These are phyloP conservation scores for Muscidifurax raptorellus DNA, from an alignment of 1,140 invertebrate genomes.

Conservation along the genomic window DNA sequence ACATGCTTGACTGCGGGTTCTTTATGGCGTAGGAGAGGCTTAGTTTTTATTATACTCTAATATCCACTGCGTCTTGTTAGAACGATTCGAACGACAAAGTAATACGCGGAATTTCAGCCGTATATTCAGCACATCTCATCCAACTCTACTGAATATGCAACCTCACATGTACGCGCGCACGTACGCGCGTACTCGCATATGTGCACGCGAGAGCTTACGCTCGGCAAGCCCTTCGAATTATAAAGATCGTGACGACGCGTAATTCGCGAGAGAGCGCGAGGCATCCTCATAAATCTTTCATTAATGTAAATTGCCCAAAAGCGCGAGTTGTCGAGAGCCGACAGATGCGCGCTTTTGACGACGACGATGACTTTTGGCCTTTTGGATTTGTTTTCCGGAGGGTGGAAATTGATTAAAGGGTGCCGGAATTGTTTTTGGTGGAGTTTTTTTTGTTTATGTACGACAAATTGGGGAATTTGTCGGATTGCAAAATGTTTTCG, in stretches of 20 bases:
- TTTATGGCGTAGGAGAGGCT: no score
- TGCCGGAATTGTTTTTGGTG: no score
- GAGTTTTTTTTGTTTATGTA: no score
- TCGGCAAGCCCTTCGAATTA: slow-evolving; percentile 11
- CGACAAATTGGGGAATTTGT: no score
- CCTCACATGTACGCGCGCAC: neutral
- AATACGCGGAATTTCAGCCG: no score
- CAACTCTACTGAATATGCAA: neutral
- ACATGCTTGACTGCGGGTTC: no score
- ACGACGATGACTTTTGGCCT: neutral
- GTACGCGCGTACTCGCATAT: neutral
- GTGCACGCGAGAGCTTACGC: neutral
- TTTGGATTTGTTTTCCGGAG: neutral
- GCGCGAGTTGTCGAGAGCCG: slow-evolving; percentile 28
- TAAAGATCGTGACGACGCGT: slow-evolving; percentile 50
- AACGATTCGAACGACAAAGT: no score
- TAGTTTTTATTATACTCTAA: no score
- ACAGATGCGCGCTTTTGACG: neutral
- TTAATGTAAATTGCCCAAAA: slow-evolving; percentile 53
- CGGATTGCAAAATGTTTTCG: no score
- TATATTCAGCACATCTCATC: no score
- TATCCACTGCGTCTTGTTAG: no score
- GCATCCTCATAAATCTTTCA: slow-evolving; percentile 52
- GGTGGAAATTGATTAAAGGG: no score
- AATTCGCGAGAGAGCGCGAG: slow-evolving; percentile 36